These are phyloP conservation scores for Ara ararauna DNA, from an alignment of 2,797 vertebrate genomes.

Conservation along the genomic window DNA sequence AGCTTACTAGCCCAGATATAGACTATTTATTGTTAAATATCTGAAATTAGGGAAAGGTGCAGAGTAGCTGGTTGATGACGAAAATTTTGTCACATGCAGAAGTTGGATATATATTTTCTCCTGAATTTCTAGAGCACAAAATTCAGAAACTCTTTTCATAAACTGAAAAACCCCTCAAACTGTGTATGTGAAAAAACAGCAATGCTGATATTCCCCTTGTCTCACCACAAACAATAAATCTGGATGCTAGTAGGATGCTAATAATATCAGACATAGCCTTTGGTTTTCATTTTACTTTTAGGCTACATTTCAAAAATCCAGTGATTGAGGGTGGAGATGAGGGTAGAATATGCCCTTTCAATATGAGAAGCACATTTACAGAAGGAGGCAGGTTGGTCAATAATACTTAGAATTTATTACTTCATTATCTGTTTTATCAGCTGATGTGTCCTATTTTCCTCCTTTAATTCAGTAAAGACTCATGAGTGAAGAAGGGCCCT, in stretches of 20 bases:
- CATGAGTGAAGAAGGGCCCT: constrained; percentile 29
- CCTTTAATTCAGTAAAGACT: constrained; percentile 26
- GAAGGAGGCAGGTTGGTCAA: not conserved
- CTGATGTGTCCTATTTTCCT: constrained; percentile 48
- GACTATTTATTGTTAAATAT: not conserved
- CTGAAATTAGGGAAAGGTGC: not conserved
- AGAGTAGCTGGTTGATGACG: not conserved
- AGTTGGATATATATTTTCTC: not conserved
- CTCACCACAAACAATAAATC: not conserved
- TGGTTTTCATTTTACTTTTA: constrained; percentile 40
- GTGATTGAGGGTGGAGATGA: not conserved
- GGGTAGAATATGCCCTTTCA: constrained; percentile 13
- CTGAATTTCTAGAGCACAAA: not conserved
- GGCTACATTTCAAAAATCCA: constrained; percentile 23
- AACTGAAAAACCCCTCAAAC: not conserved
- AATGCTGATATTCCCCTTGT: not conserved
- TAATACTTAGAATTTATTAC: constrained; percentile 15
- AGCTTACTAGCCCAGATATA: not conserved
- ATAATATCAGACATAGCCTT: constrained; percentile 15
- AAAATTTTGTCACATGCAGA: not conserved
- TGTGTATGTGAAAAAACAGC: not conserved
- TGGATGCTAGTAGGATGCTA: not conserved
- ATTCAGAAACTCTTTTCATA: not conserved
- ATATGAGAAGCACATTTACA: not conserved
- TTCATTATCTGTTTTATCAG: constrained; percentile 51